A percentile compares a stretch with the other conserved stretches of the same genome.
Evolutionary conservation across 2,888 invertebrate species (phyloP).

Genomic region (Epirrita christyi): DNA sequence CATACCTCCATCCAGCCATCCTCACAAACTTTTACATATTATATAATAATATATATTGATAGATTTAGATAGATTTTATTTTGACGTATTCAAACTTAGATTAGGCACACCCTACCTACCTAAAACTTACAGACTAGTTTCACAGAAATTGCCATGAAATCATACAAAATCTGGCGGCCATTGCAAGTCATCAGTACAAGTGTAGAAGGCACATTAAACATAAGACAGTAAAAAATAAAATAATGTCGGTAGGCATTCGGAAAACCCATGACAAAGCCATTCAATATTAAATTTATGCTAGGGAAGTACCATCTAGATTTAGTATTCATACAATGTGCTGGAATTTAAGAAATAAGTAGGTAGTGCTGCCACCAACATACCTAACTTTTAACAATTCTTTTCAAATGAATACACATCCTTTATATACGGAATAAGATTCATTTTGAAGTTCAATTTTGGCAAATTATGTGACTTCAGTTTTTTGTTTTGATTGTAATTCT

Average conservation of each 20-base stretch:
- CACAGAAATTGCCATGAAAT: no score
- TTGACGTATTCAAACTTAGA: no score
- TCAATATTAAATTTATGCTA: conserved; percentile 13
- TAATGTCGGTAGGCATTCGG: neutral
- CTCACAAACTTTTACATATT: no score
- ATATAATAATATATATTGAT: no score
- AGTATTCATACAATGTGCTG: conserved; percentile 29
- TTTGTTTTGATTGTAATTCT: neutral
- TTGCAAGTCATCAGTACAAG: no score
- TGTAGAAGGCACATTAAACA: no score
- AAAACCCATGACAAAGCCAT: conserved; percentile 30
- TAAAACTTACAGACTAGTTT: no score
- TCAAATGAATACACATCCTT: conserved; percentile 1
- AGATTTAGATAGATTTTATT: no score
- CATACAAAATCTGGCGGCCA: no score
- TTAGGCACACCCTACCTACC: no score
- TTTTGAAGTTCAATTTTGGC: neutral
- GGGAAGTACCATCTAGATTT: conserved; percentile 5
- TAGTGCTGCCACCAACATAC: neutral
- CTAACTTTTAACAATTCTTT: neutral
- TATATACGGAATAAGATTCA: neutral
- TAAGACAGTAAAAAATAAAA: no score
- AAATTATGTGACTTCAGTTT: neutral
- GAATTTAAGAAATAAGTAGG: conserved; percentile 22
- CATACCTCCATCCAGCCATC: no score